Conservation (phyloP, 2,113 vertebrate species). For the Scomber japonicus region DNA sequence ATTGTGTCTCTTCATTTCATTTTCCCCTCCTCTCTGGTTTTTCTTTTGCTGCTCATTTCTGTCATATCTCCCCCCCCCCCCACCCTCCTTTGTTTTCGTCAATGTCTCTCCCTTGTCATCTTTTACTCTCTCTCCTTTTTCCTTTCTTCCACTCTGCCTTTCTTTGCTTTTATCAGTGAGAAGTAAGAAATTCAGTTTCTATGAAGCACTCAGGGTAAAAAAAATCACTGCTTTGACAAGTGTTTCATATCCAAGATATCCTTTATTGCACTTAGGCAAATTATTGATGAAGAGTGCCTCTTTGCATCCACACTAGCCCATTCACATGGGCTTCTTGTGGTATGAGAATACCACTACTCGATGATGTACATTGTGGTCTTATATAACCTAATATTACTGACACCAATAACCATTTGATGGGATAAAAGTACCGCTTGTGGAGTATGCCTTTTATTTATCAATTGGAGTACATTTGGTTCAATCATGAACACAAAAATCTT, state of each 20-base stretch:
- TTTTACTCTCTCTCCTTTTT: conserved; percentile 23
- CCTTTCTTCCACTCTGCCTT: background rate
- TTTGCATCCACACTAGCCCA: conserved; percentile 50
- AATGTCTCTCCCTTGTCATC: conserved; percentile 41
- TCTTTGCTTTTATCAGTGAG: conserved; percentile 44
- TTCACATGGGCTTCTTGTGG: conserved; percentile 19
- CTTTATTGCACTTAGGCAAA: conserved; percentile 64
- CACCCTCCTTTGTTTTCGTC: conserved; percentile 23
- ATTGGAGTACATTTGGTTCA: background rate
- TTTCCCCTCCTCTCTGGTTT: conserved; percentile 14
- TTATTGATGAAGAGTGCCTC: conserved; percentile 73
- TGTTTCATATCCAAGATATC: conserved; percentile 43
- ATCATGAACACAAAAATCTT: conserved; percentile 25
- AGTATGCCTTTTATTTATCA: conserved; percentile 9
- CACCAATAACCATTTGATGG: conserved; percentile 39
- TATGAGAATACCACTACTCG: conserved; percentile 4
- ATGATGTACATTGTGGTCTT: background rate
- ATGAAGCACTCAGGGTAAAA: conserved; percentile 31
- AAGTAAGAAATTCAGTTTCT: conserved; percentile 46
- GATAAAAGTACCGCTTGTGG: conserved; percentile 37
- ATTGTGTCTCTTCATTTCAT: conserved; percentile 20
- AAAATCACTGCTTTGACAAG: conserved; percentile 44
- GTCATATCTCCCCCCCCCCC: background rate
- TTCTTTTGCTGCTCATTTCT: conserved; percentile 22
- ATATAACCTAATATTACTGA: conserved; percentile 42